Evolutionary conservation across 2,113 vertebrate species (phyloP).

Genomic region (Atherinomorus stipes): DNA sequence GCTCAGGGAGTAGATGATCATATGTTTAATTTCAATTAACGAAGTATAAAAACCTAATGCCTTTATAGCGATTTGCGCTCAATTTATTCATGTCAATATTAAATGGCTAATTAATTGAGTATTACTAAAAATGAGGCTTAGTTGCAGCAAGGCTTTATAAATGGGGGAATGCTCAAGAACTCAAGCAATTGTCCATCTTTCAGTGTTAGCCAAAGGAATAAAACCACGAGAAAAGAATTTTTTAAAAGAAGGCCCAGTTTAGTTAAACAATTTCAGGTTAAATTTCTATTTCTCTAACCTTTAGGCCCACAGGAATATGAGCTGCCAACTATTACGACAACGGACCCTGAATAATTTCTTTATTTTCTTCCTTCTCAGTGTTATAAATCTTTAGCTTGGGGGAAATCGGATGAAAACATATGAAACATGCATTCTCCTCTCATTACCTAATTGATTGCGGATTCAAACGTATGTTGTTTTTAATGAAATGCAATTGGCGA

Average conservation of each 20-base stretch:
- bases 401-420: constrained; percentile 47
- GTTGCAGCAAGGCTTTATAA: constrained; percentile 63
- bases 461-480: constrained; percentile 54
- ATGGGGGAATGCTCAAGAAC: constrained; percentile 34
- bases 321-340: constrained; percentile 33
- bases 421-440: constrained; percentile 70
- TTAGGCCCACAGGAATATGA: constrained; percentile 29
- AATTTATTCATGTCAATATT: constrained; percentile 79
- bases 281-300: neutral
- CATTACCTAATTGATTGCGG: constrained; percentile 75
- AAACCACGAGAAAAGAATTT: neutral
- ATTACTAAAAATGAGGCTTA: constrained; percentile 75
- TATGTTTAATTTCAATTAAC: constrained; percentile 84
- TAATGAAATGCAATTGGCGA: constrained; percentile 78
- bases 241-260: neutral
- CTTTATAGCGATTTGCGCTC: constrained; percentile 72
- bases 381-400: constrained; percentile 64
- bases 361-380: constrained; percentile 25
- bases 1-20: constrained; percentile 60
- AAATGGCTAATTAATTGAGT: constrained; percentile 77
- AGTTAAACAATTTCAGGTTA: neutral
- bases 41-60: constrained; percentile 64
- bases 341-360: constrained; percentile 17
- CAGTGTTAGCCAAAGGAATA: neutral
- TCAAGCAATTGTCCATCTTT: constrained; percentile 30